phyloP scores from a whole-genome alignment of 1,140 invertebrate species.

The Ceratosolen fusciceps region DNA sequence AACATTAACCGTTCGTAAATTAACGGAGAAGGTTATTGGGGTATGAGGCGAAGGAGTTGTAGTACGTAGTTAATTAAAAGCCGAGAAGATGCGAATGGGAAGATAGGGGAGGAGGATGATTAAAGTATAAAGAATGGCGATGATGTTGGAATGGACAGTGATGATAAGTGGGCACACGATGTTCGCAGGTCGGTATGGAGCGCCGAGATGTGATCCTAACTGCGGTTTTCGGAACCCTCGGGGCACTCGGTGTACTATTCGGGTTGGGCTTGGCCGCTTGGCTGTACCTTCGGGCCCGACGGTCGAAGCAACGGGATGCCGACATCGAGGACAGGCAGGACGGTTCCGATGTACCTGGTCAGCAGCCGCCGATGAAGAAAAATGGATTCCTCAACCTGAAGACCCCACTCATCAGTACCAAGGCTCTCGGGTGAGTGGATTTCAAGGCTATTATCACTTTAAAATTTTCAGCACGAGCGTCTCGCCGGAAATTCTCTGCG shows the following conservation, averaged over 20 bases:
- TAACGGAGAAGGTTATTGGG: too few relatives aligned
- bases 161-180: not conserved
- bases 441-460: not conserved
- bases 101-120: not conserved
- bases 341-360: constrained; percentile 50
- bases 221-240: constrained; percentile 70
- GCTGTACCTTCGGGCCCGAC: constrained; percentile 67
- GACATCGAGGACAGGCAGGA: constrained; percentile 64
- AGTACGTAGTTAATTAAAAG: too few relatives aligned
- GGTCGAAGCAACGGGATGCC: constrained; percentile 63
- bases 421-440: constrained; percentile 75
- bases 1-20: too few relatives aligned
- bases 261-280: constrained; percentile 69
- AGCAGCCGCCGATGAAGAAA: constrained; percentile 55
- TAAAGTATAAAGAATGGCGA: not conserved
- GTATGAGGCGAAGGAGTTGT: too few relatives aligned
- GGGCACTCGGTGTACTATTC: constrained; percentile 66
- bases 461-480: not conserved
- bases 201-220: constrained; percentile 70
- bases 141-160: not conserved
- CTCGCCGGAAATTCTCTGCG: not conserved
- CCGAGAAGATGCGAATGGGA: too few relatives aligned
- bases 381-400: constrained; percentile 81
- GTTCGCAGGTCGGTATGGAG: constrained; percentile 70
- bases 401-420: constrained; percentile 81